Evolutionary conservation across 1,140 invertebrate genomes (phyloP).

Genomic region (Heliconius himera): DNA sequence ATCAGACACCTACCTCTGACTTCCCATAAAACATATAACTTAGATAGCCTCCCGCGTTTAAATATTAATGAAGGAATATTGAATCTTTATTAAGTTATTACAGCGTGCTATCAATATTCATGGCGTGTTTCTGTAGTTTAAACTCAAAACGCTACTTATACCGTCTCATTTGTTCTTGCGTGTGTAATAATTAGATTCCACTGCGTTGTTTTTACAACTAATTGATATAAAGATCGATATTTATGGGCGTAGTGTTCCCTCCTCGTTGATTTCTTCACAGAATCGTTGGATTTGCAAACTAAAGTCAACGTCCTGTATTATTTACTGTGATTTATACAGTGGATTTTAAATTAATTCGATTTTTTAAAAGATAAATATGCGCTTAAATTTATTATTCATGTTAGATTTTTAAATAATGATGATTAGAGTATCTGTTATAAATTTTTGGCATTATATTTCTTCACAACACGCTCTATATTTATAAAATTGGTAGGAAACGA

Average conservation of each 20-base stretch:
- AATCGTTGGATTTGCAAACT: neutral
- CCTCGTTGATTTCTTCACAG: neutral
- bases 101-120: constrained; percentile 13
- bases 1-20: neutral
- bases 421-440: too few species aligned
- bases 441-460: too few species aligned
- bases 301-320: neutral
- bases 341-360: too few species aligned
- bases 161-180: neutral
- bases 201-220: constrained; percentile 2
- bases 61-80: constrained; percentile 17
- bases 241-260: neutral
- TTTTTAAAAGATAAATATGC: too few species aligned
- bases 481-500: too few species aligned
- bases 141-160: constrained; percentile 17
- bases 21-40: neutral
- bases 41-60: neutral
- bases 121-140: constrained; percentile 9
- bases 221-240: constrained; percentile 4
- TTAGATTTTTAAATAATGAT: too few species aligned
- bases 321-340: too few species aligned
- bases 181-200: neutral
- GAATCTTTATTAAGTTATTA: constrained; percentile 18
- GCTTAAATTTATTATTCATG: too few species aligned
- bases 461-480: too few species aligned